These are phyloP conservation scores for Octonoba sinensis DNA, from an alignment of 2,888 invertebrate genomes.

Conservation along the genomic window DNA sequence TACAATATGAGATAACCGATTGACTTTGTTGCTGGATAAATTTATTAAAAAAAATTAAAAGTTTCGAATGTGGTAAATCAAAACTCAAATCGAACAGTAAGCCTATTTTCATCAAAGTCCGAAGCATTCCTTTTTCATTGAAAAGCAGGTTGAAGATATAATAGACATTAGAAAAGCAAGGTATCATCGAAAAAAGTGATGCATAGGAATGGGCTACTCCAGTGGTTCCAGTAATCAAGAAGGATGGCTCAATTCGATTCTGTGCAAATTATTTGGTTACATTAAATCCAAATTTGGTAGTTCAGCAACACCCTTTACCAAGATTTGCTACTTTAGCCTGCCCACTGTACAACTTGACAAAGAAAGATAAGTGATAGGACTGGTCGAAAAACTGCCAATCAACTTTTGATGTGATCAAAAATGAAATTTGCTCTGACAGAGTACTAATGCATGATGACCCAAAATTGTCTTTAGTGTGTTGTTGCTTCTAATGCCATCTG, in stretches of 20 bases:
- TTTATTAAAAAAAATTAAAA: slow-evolving; percentile 14
- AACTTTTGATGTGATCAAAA: too few relatives aligned
- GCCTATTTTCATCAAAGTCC: slow-evolving; percentile 2
- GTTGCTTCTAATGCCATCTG: too few relatives aligned
- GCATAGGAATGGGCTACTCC: slow-evolving; percentile 1
- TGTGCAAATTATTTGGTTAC: slow-evolving; percentile 26
- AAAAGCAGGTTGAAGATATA: slow-evolving; percentile 6
- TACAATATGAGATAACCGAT: too few relatives aligned
- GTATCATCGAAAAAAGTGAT: slow-evolving; percentile 7
- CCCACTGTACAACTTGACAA: too few relatives aligned
- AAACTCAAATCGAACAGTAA: background rate
- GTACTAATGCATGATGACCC: too few relatives aligned
- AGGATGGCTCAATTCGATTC: background rate
- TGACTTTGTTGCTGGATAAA: background rate
- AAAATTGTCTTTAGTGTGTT: too few relatives aligned
- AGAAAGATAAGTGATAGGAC: too few relatives aligned
- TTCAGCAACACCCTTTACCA: slow-evolving; percentile 19
- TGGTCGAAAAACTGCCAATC: too few relatives aligned
- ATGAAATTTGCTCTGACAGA: too few relatives aligned
- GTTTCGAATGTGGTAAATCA: slow-evolving; percentile 4
- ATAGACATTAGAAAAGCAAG: slow-evolving; percentile 14
- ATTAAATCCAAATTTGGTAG: slow-evolving; percentile 21
- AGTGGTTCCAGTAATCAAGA: slow-evolving; percentile 24
- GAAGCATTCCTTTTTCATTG: background rate
- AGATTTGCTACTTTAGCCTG: too few relatives aligned